These are phyloP conservation scores for Bungarus multicinctus DNA, from an alignment of 2,113 vertebrate species.

Conservation along the genomic window DNA sequence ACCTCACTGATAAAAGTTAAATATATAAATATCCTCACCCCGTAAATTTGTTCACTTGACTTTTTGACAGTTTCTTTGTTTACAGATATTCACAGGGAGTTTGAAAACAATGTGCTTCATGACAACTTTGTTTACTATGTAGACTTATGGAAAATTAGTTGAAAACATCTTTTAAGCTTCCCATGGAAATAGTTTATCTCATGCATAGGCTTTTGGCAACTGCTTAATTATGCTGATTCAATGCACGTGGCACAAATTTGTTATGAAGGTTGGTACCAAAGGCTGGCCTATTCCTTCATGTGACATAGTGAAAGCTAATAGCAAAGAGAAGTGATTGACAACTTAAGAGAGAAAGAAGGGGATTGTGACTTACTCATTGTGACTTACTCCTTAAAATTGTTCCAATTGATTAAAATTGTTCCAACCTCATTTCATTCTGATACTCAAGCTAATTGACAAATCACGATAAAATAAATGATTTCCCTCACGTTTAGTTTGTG, in stretches of 20 bases:
- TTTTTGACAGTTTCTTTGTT: neutral
- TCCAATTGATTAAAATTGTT: neutral
- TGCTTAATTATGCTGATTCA: neutral
- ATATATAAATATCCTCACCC: neutral
- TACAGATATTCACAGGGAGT: neutral
- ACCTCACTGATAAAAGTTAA: neutral
- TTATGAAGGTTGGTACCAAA: neutral
- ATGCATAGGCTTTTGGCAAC: neutral
- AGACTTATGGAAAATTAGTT: neutral
- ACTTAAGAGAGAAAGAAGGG: too few species aligned
- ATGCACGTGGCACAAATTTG: neutral
- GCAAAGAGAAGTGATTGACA: neutral
- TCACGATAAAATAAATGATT: neutral
- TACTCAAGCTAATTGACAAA: neutral
- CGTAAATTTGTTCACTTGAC: neutral
- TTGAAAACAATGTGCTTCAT: neutral
- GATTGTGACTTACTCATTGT: neutral
- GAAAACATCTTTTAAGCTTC: neutral
- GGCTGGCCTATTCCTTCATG: neutral
- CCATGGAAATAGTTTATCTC: neutral
- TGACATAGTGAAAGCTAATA: neutral
- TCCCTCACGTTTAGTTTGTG: neutral
- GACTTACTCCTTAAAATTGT: neutral
- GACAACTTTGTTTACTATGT: neutral
- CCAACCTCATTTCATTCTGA: neutral